Evolutionary conservation across 1,140 invertebrate species (phyloP).

Genomic region (Ceratoteleas bidentatus): DNA sequence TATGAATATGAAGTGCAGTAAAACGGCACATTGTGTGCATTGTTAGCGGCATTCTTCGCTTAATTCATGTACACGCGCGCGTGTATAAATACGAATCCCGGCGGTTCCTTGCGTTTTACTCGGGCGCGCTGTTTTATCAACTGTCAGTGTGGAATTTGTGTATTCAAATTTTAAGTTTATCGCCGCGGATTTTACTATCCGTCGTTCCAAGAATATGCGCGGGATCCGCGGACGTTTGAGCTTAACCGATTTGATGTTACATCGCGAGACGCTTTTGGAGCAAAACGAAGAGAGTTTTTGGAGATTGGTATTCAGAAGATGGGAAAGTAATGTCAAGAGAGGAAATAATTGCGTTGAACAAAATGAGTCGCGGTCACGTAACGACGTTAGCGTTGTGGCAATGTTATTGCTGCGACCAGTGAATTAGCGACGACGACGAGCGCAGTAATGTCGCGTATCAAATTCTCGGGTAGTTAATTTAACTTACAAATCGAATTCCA

Average conservation of each 20-base stretch:
- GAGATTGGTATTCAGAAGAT: too few relatives aligned
- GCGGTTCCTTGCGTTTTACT: neutral
- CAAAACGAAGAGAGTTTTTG: too few relatives aligned
- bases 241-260: too few relatives aligned
- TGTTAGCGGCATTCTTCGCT: slow-evolving; percentile 39
- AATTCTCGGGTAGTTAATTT: slow-evolving; percentile 50
- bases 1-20: slow-evolving; percentile 50
- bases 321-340: neutral
- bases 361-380: neutral
- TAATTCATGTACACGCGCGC: slow-evolving; percentile 45
- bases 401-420: slow-evolving; percentile 34
- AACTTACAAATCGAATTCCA: slow-evolving; percentile 49
- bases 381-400: slow-evolving; percentile 3
- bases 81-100: slow-evolving; percentile 47
- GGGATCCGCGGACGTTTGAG: too few relatives aligned
- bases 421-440: slow-evolving; percentile 11
- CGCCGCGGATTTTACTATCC: too few relatives aligned
- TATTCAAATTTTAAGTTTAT: neutral
- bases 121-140: slow-evolving; percentile 5
- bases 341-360: neutral
- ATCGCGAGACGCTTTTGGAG: too few relatives aligned
- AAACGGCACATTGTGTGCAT: slow-evolving; percentile 51
- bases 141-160: neutral
- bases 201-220: too few relatives aligned
- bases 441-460: slow-evolving; percentile 13